These are phyloP conservation scores for Artibeus lituratus DNA, from an alignment of 2,797 vertebrate species.

Conservation along the genomic window DNA sequence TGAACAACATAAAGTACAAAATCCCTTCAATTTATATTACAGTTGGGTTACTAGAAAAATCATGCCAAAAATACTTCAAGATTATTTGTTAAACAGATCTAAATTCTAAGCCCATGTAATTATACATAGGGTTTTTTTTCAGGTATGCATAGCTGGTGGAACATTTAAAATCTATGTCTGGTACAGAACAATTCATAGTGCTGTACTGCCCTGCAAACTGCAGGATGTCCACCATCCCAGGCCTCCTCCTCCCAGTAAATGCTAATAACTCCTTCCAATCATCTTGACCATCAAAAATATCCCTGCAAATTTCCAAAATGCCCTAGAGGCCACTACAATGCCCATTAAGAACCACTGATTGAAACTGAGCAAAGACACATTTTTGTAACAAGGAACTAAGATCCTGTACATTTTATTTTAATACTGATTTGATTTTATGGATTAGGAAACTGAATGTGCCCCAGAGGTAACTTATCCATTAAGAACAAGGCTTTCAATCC, in stretches of 20 bases:
- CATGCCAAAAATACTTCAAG: background rate
- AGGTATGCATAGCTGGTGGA: background rate
- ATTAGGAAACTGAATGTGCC: background rate
- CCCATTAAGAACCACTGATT: background rate
- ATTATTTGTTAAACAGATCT: conserved; percentile 28
- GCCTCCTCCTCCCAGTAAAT: background rate
- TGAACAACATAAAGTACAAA: conserved; percentile 9
- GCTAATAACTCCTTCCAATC: background rate
- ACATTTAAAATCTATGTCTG: background rate
- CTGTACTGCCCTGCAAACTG: background rate
- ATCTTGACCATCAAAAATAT: conserved; percentile 32
- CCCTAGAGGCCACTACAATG: background rate
- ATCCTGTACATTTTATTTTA: conserved; percentile 4
- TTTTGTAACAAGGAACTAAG: conserved; percentile 6
- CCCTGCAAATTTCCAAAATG: background rate
- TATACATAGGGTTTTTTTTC: background rate
- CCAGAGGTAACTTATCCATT: conserved; percentile 3
- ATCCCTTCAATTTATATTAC: background rate
- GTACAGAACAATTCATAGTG: background rate
- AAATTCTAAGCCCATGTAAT: conserved; percentile 39
- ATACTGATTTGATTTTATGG: conserved; percentile 12
- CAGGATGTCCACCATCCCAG: background rate
- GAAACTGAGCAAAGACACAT: background rate
- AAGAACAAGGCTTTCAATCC: conserved; percentile 6
- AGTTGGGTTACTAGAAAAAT: background rate